Percentiles rank a stretch among this genome's conserved stretches.
These are phyloP conservation scores for Chelonia mydas DNA, from an alignment of 2,797 vertebrate species.

Conservation along the genomic window DNA sequence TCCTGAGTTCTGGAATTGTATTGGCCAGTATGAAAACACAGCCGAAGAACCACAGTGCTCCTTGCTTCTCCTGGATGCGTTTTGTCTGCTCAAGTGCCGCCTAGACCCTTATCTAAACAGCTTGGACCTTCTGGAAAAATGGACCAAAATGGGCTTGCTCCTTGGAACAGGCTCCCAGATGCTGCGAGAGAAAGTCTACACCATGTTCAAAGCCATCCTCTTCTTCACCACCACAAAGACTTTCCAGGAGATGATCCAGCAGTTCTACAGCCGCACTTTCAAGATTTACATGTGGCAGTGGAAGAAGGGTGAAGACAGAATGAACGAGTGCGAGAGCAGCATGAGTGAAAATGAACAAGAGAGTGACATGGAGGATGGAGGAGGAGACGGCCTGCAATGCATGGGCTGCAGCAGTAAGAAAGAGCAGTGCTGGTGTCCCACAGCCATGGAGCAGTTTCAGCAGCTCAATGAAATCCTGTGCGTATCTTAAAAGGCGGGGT, in stretches of 20 bases:
- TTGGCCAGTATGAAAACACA: conserved; percentile 85
- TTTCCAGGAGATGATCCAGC: conserved; percentile 91
- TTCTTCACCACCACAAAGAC: conserved; percentile 89
- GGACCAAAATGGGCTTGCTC: conserved; percentile 86
- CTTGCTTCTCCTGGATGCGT: conserved; percentile 86
- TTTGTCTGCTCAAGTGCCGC: conserved; percentile 85
- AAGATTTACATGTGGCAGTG: conserved; percentile 90
- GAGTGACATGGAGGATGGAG: conserved; percentile 60
- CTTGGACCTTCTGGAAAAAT: conserved; percentile 86
- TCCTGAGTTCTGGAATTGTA: conserved; percentile 92
- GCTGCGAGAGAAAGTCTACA: conserved; percentile 89
- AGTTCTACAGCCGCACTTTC: conserved; percentile 93
- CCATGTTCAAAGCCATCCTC: conserved; percentile 91
- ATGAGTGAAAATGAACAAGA: conserved; percentile 73
- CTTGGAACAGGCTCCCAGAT: conserved; percentile 82
- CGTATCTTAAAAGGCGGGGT: conserved; percentile 32
- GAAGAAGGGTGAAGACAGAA: conserved; percentile 79
- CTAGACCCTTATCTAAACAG: conserved; percentile 93
- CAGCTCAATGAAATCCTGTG: conserved; percentile 93
- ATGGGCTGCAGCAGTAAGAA: conserved; percentile 84
- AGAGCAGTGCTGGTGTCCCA: conserved; percentile 90
- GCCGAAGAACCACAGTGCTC: conserved; percentile 86
- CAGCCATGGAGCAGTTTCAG: conserved; percentile 90
- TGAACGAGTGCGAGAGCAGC: conserved; percentile 68
- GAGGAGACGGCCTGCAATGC: conserved; percentile 78